phyloP scores from a whole-genome alignment of 2,113 vertebrate genomes.

The Ctenodactylus gundi region DNA sequence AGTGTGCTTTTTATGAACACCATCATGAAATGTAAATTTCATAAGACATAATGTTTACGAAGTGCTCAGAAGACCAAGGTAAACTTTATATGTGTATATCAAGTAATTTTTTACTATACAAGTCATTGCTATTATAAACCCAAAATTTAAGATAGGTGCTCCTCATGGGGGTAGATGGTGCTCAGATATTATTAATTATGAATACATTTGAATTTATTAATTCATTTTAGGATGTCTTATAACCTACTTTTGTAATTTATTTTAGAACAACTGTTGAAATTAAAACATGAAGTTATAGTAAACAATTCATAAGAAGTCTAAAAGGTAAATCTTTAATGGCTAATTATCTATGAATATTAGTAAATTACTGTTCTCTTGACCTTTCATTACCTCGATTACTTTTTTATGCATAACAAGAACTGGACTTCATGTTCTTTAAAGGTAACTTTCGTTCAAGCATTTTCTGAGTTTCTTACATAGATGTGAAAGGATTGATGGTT shows the following conservation, averaged over 20 bases:
- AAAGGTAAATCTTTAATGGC: neutral
- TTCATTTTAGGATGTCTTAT: neutral
- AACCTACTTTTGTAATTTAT: neutral
- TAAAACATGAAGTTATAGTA: neutral
- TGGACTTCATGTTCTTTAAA: neutral
- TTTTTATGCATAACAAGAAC: neutral
- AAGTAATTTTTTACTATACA: neutral
- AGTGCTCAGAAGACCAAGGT: neutral
- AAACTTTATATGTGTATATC: neutral
- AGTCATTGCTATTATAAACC: neutral
- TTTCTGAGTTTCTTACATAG: neutral
- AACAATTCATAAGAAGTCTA: too few relatives aligned
- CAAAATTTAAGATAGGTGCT: neutral
- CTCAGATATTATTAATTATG: too few relatives aligned
- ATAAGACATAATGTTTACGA: neutral
- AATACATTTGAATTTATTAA: neutral
- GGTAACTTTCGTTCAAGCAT: neutral
- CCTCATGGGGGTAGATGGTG: neutral
- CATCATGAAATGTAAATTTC: neutral
- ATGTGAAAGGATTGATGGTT: neutral
- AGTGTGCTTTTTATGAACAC: neutral
- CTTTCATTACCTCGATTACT: neutral
- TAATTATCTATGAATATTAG: neutral
- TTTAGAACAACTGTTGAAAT: neutral
- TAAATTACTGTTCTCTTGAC: neutral